These are phyloP conservation scores for Watsonalla cultraria DNA, from an alignment of 2,888 invertebrate genomes.

Conservation along the genomic window DNA sequence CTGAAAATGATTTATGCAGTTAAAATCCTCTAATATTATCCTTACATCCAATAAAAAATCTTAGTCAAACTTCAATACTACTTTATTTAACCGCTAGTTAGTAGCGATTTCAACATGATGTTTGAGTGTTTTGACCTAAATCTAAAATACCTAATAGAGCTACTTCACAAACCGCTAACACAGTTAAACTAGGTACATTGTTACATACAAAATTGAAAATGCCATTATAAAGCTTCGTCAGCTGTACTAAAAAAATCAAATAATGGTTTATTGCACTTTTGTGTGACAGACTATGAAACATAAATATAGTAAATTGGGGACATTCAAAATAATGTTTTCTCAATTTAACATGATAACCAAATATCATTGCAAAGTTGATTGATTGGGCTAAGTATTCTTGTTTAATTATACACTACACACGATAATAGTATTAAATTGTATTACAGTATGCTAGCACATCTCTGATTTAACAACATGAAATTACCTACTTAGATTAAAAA, in stretches of 20 bases:
- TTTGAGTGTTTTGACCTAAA: slow-evolving; percentile 24
- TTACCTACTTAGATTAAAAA: too few relatives aligned
- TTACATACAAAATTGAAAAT: too few relatives aligned
- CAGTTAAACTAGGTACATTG: background rate
- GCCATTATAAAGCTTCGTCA: too few relatives aligned
- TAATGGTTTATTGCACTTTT: too few relatives aligned
- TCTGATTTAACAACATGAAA: background rate
- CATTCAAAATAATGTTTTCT: too few relatives aligned
- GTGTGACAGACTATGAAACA: too few relatives aligned
- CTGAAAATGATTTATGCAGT: background rate
- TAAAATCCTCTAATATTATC: slow-evolving; percentile 14
- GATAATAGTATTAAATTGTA: background rate
- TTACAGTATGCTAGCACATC: background rate
- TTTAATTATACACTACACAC: background rate
- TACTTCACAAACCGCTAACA: background rate
- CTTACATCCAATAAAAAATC: slow-evolving; percentile 22
- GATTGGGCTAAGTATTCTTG: background rate
- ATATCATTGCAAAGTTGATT: background rate
- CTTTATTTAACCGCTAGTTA: slow-evolving; percentile 9
- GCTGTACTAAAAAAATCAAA: too few relatives aligned
- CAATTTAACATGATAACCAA: too few relatives aligned
- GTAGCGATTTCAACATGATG: slow-evolving; percentile 11
- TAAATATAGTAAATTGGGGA: too few relatives aligned
- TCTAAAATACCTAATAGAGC: slow-evolving; percentile 16
- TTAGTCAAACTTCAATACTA: slow-evolving; percentile 17